Percentiles rank a stretch among this genome's conserved stretches.
These are phyloP conservation scores for Aldabrachelys gigantea DNA, from an alignment of 2,113 vertebrate species.

Conservation along the genomic window DNA sequence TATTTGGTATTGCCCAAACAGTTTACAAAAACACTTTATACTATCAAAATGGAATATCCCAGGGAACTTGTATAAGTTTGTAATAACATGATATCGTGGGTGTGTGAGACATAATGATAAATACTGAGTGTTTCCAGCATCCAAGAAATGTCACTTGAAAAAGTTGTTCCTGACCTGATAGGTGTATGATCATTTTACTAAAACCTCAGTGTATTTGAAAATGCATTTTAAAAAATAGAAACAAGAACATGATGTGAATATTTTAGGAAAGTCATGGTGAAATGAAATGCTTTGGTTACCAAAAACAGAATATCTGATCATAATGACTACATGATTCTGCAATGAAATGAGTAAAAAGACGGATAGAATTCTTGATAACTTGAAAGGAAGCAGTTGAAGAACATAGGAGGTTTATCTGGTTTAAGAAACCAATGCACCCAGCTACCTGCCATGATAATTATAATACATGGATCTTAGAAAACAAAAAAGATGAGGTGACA, in stretches of 20 bases:
- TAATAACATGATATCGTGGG: not conserved
- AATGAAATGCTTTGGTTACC: constrained; percentile 24
- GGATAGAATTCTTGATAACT: not conserved
- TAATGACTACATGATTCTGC: not conserved
- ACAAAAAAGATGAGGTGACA: not conserved
- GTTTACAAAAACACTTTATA: not conserved
- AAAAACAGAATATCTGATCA: constrained; percentile 37
- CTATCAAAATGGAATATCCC: not conserved
- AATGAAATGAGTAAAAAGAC: not conserved
- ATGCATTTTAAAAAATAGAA: constrained; percentile 27
- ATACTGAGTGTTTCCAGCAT: constrained; percentile 3
- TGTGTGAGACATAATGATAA: not conserved
- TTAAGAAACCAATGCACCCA: not conserved
- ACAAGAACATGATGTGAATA: constrained; percentile 13
- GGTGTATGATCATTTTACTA: not conserved
- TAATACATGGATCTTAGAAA: constrained; percentile 25
- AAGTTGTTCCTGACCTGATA: constrained; percentile 23
- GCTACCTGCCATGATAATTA: not conserved
- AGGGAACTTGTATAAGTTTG: not conserved
- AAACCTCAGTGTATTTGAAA: not conserved
- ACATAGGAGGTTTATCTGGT: not conserved
- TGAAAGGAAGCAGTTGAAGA: constrained; percentile 22
- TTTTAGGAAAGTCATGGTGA: constrained; percentile 10
- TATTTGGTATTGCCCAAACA: not conserved
- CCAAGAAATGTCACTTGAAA: not conserved